A percentile compares a stretch with the other conserved stretches of the same genome.
Evolutionary conservation across 2,797 vertebrate genomes (phyloP).

Genomic region (Remorina albescens): DNA sequence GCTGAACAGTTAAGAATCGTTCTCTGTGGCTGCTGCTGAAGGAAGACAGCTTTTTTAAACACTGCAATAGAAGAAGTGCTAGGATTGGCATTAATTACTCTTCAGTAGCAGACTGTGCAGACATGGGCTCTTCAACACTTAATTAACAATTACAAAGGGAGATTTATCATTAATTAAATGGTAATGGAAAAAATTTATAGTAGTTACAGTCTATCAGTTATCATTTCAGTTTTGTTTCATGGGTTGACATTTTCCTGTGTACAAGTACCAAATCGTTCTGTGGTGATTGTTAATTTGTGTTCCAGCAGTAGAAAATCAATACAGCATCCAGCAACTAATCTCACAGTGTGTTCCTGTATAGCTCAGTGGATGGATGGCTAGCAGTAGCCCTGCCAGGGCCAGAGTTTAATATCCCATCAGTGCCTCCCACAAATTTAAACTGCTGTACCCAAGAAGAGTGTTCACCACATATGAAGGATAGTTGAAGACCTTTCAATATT

Average conservation of each 20-base stretch:
- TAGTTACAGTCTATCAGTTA: constrained; percentile 65
- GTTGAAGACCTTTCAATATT: background rate
- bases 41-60: constrained; percentile 20
- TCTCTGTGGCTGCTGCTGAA: constrained; percentile 16
- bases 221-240: constrained; percentile 54
- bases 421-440: constrained; percentile 31
- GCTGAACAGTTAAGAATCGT: constrained; percentile 47
- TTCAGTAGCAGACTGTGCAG: constrained; percentile 75
- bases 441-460: constrained; percentile 7
- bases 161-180: constrained; percentile 75
- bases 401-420: constrained; percentile 48
- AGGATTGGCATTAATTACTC: constrained; percentile 76
- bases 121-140: constrained; percentile 58
- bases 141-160: constrained; percentile 74
- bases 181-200: constrained; percentile 58
- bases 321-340: constrained; percentile 60
- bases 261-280: constrained; percentile 49
- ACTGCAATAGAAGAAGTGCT: constrained; percentile 48
- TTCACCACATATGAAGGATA: constrained; percentile 15
- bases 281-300: constrained; percentile 59
- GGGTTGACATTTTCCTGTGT: constrained; percentile 42
- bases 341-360: constrained; percentile 46
- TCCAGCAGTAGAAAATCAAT: constrained; percentile 70
- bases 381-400: constrained; percentile 44
- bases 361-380: constrained; percentile 45